Evolutionary conservation across 1,140 invertebrate species (phyloP), one percentile per base, ranked within the genome.

Genomic region (Zaprionus ornatus): DNA sequence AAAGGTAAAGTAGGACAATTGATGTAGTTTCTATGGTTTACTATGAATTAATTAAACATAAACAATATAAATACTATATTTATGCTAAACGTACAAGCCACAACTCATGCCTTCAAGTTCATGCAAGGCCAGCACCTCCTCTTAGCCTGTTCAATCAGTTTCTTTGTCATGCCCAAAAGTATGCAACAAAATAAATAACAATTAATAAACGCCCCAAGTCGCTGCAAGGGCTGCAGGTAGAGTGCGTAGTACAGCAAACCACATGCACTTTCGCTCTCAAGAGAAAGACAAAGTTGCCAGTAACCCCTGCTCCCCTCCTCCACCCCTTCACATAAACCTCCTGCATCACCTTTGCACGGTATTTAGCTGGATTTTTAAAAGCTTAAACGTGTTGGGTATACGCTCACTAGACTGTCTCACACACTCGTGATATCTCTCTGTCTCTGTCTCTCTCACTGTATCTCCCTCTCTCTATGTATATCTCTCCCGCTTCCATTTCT

Each of bases 371-470:
- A 65, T 71, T 90, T 82, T 81, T 91, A 88, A 91, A 84, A 91
- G 87, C 87, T 88, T 77, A 82, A 87, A 79, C 83, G 80, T 87
- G 87, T 87, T 82, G 80, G 67, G 73, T 52, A 65, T 74, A 56
- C 52, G 40, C 55, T 35, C 21, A 59, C 69, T 65, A 61, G n/a
- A 32, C 40, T 45, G n/a, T 42, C 64, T 63, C 45, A 40, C 32
- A 29, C 48, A 23, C 19, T 50, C 45, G 32, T 52, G 12, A 29
- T 54, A 21, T 19, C 25, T 25, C 56, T 45, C 9, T 9, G 17
- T 6, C 42, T 21, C n/a, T 13, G 29, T 32, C n/a, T n/a, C n/a
- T n/a, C n/a, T 32, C 29, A n/a, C n/a, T n/a, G n/a, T n/a, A n/a
- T 54, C 29, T 19, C 25, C 17, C 56, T 45, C 9, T 9, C 23